Base-by-base conservation (phyloP, 1,140 invertebrate species). In the Trichonephila clavipes region DNA sequence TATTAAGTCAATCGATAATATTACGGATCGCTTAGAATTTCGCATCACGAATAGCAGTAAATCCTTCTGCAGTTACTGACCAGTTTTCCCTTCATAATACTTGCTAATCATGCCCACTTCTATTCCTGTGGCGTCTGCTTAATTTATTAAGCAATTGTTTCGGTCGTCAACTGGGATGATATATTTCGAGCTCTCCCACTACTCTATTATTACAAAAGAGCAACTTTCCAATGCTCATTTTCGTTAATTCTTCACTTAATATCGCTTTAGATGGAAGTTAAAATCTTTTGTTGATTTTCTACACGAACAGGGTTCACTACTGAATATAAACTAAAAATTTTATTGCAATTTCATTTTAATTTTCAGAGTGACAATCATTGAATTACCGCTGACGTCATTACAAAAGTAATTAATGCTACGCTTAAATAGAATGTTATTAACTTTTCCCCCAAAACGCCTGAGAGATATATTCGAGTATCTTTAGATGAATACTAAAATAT, bases 61-160 rank as follows among this genome's bases (percentile, higher is more conserved):
- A 91, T 91, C 90, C 90, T 91, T 91, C 90, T 91, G 90, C 59
- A 83, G 90, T 64, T 91, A 62, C 58, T 83, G 81, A 83, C 24
- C 90, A 61, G 77, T 82, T 83, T 91, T 91, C 90, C 89, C 58
- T 83, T 91, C 81, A 91, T 91, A 91, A 91, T 91, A 91, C 90
- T 91, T 91, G 90, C 90, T 91, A 91, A 91, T 91, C 90, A 51
- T 59, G 90, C 90, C 90, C 90, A 91, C 90, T 91, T 91, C 77
- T 83, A 91, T 91, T 91, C 90, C 77, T 64, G 19, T 40, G 28
- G 81, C 90, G 90, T 91, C 58, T 77, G 61, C 61, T 83, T 91
- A 91, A 91, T 91, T 91, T 91, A 91, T 91, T 91, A 91, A 91
- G 90, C 81, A 91, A 91, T 91, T 91, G 90, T 91, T 91, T 91